Percentiles rank a stretch among this genome's conserved stretches.
Conservation (phyloP, 2,888 invertebrate species). For the Erebia epiphron region DNA sequence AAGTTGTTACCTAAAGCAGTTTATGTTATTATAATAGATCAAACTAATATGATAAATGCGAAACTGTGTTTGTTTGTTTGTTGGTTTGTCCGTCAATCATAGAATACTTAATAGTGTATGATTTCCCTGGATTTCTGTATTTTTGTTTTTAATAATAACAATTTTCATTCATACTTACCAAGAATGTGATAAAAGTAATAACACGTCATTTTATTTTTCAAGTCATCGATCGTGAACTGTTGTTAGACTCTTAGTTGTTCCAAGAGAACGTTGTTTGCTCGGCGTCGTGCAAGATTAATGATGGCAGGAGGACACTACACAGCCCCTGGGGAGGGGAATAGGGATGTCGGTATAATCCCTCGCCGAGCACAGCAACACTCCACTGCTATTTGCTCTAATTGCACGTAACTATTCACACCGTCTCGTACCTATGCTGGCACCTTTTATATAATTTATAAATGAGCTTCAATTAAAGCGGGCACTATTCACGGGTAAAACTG, state of each 20-base stretch:
- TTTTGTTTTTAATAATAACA: not conserved
- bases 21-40: no score
- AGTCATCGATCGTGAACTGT: slow-evolving; percentile 20
- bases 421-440: slow-evolving; percentile 46
- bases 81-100: no score
- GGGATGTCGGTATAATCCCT: slow-evolving; percentile 55
- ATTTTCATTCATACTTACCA: not conserved
- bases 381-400: slow-evolving; percentile 60
- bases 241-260: slow-evolving; percentile 61
- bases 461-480: slow-evolving; percentile 54
- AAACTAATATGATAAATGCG: no score
- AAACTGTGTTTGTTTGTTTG: no score
- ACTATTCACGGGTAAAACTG: slow-evolving; percentile 43
- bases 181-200: not conserved
- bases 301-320: slow-evolving; percentile 60
- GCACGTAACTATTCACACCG: slow-evolving; percentile 58
- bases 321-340: slow-evolving; percentile 46
- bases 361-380: slow-evolving; percentile 48
- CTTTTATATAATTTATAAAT: slow-evolving; percentile 61
- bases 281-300: slow-evolving; percentile 75
- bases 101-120: no score
- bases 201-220: slow-evolving; percentile 7
- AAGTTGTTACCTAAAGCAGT: no score
- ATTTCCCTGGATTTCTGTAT: no score
- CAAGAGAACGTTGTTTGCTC: slow-evolving; percentile 65